Base-by-base conservation (phyloP, 2,797 vertebrate species). In the Danio kyathit region DNA sequence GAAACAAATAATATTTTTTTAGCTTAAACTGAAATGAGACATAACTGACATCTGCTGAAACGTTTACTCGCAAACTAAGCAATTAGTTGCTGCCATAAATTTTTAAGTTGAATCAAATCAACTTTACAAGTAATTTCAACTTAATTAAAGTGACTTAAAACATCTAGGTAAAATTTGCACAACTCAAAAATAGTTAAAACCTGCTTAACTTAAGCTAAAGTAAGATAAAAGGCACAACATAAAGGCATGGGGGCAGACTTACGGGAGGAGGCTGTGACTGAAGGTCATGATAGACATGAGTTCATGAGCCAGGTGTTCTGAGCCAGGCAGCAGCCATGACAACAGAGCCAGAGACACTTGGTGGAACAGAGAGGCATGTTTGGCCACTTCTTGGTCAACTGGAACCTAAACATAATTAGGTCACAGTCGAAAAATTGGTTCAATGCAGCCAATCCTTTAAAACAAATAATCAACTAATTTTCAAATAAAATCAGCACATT, bases 191-290 rank as follows among this genome's bases (percentile, higher is more conserved):
- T 29, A 29, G 29, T 3, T 29, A 29, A 29, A 29, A 29, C 29
- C 29, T 29, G 29, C 29, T 29, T 1, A 29, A 3, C 29, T 29
- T 29, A 29, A 29, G 29, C 29, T 29, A 29, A 29, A 29, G 29
- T 29, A 29, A 2, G 46, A 12, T 48, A 12, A 48, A 57, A 57
- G 13, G 57, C 6, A 57, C 2, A 14, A 14, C 13, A 14, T 2
- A 57, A 11, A n/a, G 41, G 41, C 11, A 74, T 29, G 3, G 65
- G 61, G 29, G 13, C 71, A 54, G 1, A 94, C 97, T 96, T 90
- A 99, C 98, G 91, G 95, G 90, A 99, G 92, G 76, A 99, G 96
- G 71, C 96, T 93, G 41, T 92, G 94, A 91, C 93, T 96, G 90
- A 99, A 99, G 83, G 95, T 90, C 85, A 96, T 86, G 76, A 87